Evolutionary conservation across 2,797 vertebrate genomes (phyloP), one percentile per base, ranked within the genome.

Genomic region (Oryzias dopingdopingensis): DNA sequence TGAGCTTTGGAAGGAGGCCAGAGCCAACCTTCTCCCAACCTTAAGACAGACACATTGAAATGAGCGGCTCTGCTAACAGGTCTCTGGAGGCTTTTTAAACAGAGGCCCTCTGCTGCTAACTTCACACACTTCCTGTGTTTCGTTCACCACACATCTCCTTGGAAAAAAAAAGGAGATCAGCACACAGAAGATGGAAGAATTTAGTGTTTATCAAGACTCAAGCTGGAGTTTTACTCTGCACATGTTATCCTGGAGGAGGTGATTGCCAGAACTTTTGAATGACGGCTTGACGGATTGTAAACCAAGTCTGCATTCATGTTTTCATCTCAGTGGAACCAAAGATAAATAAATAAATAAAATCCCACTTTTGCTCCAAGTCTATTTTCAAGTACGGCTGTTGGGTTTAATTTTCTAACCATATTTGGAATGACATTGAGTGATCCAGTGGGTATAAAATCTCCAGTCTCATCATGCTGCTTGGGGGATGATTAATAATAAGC

Each of bases 1-100:
- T 88, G 88, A 49, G 72, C 76, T 89, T 90, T 60, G 70, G 82
- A 88, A 86, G 84, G 84, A 83, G 81, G 76, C 81, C 74, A 65
- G 72, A 56, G 57, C 54, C 4, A 70, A 69, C 76, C 70, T 77
- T 81, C 77, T 74, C 67, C 74, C 72, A 56, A 55, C 66, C 73
- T 87, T 67, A 68, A 92, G 88, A 90, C 87, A 92, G 90, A 89
- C 85, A 90, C 89, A 90, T 89, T 91, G 90, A 93, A 95, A 93
- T 92, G 87, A 88, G 92, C 82, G 85, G 89, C 88, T 84, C 87
- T 80, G 87, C 89, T 94, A 93, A 92, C 90, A 93, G 91, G 90
- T 87, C 91, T 93, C 92, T 77, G 72, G 90, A 93, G 93, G 83
- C 87, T 82, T 93, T 94, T 94, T 91, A 91, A 87, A 83, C 72